Conservation (phyloP, 2,797 vertebrate species). For the Eulemur mongoz region DNA sequence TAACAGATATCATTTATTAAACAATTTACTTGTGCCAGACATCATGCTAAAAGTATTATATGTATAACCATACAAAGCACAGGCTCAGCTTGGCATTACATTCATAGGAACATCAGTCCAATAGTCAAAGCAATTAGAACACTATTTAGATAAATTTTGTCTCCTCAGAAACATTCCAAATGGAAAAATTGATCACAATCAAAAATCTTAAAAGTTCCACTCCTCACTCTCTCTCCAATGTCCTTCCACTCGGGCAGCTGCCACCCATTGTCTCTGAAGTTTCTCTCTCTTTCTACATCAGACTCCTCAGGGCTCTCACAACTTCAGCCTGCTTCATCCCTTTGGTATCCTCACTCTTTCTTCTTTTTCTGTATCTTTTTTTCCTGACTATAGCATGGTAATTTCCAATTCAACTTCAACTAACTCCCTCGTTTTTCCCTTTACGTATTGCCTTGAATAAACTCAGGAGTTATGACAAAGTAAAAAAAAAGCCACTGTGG, state of each 20-base stretch:
- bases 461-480: neutral
- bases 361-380: neutral
- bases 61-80: neutral
- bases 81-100: neutral
- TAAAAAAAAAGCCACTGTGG: too few relatives aligned
- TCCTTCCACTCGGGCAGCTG: neutral
- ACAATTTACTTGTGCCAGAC: neutral
- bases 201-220: neutral
- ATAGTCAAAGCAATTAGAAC: neutral
- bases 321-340: neutral
- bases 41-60: neutral
- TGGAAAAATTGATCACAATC: neutral
- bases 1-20: neutral
- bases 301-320: neutral
- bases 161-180: neutral
- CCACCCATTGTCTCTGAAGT: neutral
- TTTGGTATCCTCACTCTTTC: neutral
- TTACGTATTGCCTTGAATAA: neutral
- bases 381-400: neutral
- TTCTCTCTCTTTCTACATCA: neutral
- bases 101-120: neutral
- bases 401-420: neutral
- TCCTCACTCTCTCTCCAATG: neutral
- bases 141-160: neutral
- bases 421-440: neutral